Evolutionary conservation across 2,113 vertebrate species (phyloP), one percentile per base, ranked within the genome.

Genomic region (Tamias sibiricus): DNA sequence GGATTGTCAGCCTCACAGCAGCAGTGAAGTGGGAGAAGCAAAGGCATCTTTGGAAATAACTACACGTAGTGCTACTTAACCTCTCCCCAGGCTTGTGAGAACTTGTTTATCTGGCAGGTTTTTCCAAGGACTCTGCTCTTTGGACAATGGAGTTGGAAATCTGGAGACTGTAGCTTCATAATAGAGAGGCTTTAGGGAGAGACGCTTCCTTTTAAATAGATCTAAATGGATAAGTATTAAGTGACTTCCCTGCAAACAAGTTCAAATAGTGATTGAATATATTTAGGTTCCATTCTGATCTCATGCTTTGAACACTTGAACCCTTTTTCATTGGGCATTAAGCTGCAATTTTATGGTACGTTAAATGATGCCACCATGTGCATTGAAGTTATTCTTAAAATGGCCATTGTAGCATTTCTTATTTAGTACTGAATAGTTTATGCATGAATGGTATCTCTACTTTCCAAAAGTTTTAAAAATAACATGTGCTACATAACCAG

Each of bases 61-160:
- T 69, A 59, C 83, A 79, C 62, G 26, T 28, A 95, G 92, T 74
- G 17, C 80, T 37, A 28, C 72, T 97, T 97, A 96, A 96, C 96
- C 95, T 98, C 97, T 96, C 93, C 87, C 93, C 96, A 96, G 95
- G 97, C 96, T 94, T 97, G 95, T 97, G 97, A 97, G 96, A 98
- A 97, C 97, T 87, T 97, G 95, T 90, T 96, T 98, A 91, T 96
- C 91, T 87, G 96, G 93, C 97, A 96, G 87, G 52, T 81, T 96
- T 97, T 96, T 93, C 97, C 87, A 96, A 95, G 42, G 28, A 16
- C 8, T 94, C 86, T 95, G 66, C 68, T 95, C 84, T 71, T 40
- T 83, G 81, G 92, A 96, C 95, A 97, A 96, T 96, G 85, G 76
- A 82, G 84, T 96, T 97, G 79, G 83, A 90, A 96, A 80, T 87